Conservation (phyloP, 92 coral and sea anemone species). For the Isaurus tuberculatus region DNA sequence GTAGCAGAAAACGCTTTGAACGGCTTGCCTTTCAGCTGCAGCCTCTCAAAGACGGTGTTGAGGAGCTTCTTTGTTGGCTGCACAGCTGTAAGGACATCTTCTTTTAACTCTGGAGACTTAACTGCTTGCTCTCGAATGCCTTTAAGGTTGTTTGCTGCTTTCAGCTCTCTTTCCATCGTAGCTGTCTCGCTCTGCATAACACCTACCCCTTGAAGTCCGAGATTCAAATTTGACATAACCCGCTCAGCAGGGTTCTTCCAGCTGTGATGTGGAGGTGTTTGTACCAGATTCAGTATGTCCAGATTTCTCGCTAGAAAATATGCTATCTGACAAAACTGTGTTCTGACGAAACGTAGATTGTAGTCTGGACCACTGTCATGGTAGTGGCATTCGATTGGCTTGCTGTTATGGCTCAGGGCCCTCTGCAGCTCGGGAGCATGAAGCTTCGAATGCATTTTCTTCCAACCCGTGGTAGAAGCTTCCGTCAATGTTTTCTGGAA, state of each 20-base stretch:
- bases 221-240: constrained; percentile 63
- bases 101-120: constrained; percentile 28
- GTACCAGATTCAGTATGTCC: constrained; percentile 52
- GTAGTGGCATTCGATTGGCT: constrained; percentile 55
- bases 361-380: constrained; percentile 67
- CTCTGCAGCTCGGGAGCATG: constrained; percentile 56
- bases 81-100: constrained; percentile 54
- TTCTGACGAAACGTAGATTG: constrained; percentile 40
- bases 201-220: constrained; percentile 61
- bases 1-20: constrained; percentile 49
- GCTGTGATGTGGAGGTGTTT: constrained; percentile 55
- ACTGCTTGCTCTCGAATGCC: constrained; percentile 43
- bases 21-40: constrained; percentile 57
- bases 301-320: constrained; percentile 48
- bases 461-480: constrained; percentile 65
- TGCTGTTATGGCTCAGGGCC: neutral
- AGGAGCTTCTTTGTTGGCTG: constrained; percentile 61
- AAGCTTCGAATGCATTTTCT: constrained; percentile 59
- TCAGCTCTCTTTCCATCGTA: constrained; percentile 50
- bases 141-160: constrained; percentile 52
- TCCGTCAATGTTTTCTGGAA: constrained; percentile 59
- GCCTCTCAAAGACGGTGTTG: constrained; percentile 60
- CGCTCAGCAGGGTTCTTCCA: constrained; percentile 65
- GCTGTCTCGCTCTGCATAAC: constrained; percentile 48
- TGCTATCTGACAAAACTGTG: constrained; percentile 51